Evolutionary conservation across 1,140 invertebrate genomes (phyloP), one percentile per base, ranked within the genome.

Genomic region (Listronotus oregonensis): DNA sequence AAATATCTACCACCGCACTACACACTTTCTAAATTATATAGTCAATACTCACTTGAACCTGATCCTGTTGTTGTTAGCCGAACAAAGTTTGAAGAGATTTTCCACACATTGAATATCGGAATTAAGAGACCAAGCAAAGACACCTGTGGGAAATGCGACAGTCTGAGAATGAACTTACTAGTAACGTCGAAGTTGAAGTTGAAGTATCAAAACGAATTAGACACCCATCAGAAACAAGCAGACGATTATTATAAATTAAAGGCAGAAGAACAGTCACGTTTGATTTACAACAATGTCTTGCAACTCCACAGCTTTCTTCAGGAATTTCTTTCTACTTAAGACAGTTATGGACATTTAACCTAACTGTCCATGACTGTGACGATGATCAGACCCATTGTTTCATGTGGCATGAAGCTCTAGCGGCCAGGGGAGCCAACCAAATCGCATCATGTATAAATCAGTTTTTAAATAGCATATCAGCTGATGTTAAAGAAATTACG

Each of bases 281-380:
- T 31, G 47, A 50, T 50, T 18, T 50, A 15, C 47, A 50, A 17
- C 47, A 50, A 27, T 50, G 47, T 27, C 47, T 50, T 18, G 14
- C 47, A 15, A 50, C 47, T 11, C 47, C 47, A 15, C 18, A 21
- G 15, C 47, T 50, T 27, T 21, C 17, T 6, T 21, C 47, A 18
- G 17, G 17, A 10, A 50, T 27, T 18, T 9, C 47, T 8, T 78
- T 75, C 70, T 80, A 80, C 62, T 74, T 75, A 64, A 55, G 73
- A 21, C 73, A 71, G 51, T 55, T 80, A 18, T 79, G 78, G 75
- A 79, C 72, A 3, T 80, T 70, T 47, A 80, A 80, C 58, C 65
- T 80, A 42, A 78, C 77, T 18, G 66, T 80, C n/a, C 68, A 77
- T 63, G 73, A 75, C 34, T 73, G 47, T 50, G 57, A 31, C 14